Base-by-base conservation (phyloP, 2,797 vertebrate genomes). In the Remorina albescens region DNA sequence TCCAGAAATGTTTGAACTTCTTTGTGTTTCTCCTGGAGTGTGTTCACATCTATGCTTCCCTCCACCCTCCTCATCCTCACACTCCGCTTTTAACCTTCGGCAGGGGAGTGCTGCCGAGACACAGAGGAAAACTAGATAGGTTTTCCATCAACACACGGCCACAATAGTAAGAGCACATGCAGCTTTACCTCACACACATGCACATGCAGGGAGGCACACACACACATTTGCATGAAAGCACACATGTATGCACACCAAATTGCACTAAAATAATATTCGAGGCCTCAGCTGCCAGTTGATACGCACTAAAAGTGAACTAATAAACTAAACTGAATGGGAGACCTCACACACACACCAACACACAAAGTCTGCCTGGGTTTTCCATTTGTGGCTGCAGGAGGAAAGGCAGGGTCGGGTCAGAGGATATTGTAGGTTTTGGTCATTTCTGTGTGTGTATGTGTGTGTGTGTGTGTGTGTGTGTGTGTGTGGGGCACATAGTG, bases 61-160 rank as follows among this genome's bases (percentile, higher is more conserved):
- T 82, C 71, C 72, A 44, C 49, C 74, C 69, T 71, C 75, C 74
- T 77, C n/a, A 54, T 65, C 62, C 63, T 36, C n/a, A 50, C 67
- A 16, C 80, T 80, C 67, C 51, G 65, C 75, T 90, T 86, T 80
- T 86, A 89, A 87, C 78, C 86, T 82, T 89, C 68, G 65, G 77
- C n/a, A n/a, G 76, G 88, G 87, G 81, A 61, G 74, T 13, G 59
- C 68, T 71, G 73, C 80, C 74, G 90, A 91, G 90, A 92, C 89
- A 92, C 89, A 90, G 70, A 92, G 91, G 92, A 93, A 90, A 92
- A 93, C 75, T 87, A 85, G 83, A 90, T 85, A 82, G 76, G 71
- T 93, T 92, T 94, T 92, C 92, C 91, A 93, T 88, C 88, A 86
- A 61, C 55, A 79, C 81, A 81, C 72, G 12, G 11, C 76, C 79